Conservation (phyloP, 2,888 invertebrate species). For the Xanthorhoe designata region DNA sequence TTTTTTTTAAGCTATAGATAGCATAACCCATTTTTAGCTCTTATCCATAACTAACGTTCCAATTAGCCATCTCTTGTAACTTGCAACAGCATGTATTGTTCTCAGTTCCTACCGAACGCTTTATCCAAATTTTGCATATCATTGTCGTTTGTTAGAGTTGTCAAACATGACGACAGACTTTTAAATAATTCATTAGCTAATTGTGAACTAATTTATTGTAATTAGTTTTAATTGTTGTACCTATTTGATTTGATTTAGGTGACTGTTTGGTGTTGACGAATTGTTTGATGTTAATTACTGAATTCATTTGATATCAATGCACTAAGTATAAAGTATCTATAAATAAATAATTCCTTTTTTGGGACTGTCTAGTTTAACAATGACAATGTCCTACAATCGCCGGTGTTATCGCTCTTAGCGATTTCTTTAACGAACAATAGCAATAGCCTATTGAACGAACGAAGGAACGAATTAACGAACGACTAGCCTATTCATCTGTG, state of each 20-base stretch:
- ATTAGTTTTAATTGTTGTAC: slow-evolving; percentile 49
- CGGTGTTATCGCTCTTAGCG: too few species aligned
- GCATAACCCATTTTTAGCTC: too few species aligned
- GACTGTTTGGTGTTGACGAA: not conserved
- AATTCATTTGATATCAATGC: not conserved
- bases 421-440: too few species aligned
- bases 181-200: slow-evolving; percentile 53
- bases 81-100: slow-evolving; percentile 36
- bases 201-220: slow-evolving; percentile 55
- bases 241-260: slow-evolving; percentile 38
- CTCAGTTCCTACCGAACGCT: slow-evolving; percentile 6
- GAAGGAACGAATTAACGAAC: too few species aligned
- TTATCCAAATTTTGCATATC: slow-evolving; percentile 39
- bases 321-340: too few species aligned
- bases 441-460: too few species aligned
- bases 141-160: slow-evolving; percentile 45
- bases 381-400: too few species aligned
- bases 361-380: too few species aligned
- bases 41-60: too few species aligned
- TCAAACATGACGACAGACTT: slow-evolving; percentile 43
- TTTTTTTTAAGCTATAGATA: too few species aligned
- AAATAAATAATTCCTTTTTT: too few species aligned
- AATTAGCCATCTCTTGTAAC: slow-evolving; percentile 16
- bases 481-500: too few species aligned
- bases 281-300: not conserved